These are phyloP conservation scores for Hyles vespertilio DNA, from an alignment of 1,140 invertebrate genomes.

Conservation along the genomic window DNA sequence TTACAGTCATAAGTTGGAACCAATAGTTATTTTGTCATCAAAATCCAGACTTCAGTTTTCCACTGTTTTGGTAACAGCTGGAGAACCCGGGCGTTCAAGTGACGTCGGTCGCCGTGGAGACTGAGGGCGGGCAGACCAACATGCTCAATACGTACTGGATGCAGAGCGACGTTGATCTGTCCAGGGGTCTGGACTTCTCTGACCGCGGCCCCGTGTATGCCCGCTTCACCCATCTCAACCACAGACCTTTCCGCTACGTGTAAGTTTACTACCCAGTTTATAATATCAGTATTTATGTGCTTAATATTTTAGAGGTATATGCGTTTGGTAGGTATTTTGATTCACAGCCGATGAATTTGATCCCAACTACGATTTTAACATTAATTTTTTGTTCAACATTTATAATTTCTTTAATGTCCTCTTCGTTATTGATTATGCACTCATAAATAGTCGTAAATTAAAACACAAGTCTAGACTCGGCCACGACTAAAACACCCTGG, in stretches of 20 bases:
- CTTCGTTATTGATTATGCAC: too few species aligned
- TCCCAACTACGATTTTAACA: too few species aligned
- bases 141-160: constrained; percentile 78
- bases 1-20: too few species aligned
- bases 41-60: neutral
- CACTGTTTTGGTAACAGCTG: constrained; percentile 32
- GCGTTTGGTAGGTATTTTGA: too few species aligned
- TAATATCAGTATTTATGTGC: too few species aligned
- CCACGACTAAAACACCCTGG: neutral
- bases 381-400: too few species aligned
- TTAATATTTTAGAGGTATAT: too few species aligned
- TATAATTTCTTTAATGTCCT: too few species aligned
- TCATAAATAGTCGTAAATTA: too few species aligned
- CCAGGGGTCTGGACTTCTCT: constrained; percentile 78
- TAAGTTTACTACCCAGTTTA: constrained; percentile 29
- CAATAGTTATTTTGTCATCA: too few species aligned
- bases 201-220: constrained; percentile 74
- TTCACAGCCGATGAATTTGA: too few species aligned
- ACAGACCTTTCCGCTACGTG: constrained; percentile 79
- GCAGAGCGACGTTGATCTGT: constrained; percentile 77
- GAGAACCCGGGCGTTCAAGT: constrained; percentile 61
- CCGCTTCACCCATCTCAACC: constrained; percentile 80
- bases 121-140: constrained; percentile 48
- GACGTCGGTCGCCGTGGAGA: constrained; percentile 41
- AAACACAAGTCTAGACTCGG: neutral